A percentile compares a stretch with the other conserved stretches of the same genome.
These are phyloP conservation scores for Oxygymnocypris stewartii DNA, from an alignment of 2,113 vertebrate genomes.

Conservation along the genomic window DNA sequence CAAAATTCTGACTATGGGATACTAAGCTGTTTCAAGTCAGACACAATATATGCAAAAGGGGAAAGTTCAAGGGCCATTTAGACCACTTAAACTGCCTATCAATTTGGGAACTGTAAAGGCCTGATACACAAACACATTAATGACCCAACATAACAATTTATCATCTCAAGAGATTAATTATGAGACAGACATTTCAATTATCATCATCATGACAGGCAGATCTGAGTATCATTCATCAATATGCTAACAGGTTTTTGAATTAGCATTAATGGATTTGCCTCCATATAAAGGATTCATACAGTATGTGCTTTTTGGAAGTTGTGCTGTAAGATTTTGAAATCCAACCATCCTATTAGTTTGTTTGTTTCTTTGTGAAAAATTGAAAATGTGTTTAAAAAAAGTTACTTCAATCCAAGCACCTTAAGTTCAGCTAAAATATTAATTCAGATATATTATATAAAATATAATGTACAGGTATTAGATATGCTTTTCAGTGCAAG, in stretches of 20 bases:
- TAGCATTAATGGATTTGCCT: conserved; percentile 3
- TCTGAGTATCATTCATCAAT: conserved; percentile 29
- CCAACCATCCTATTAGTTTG: neutral
- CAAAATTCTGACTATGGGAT: neutral
- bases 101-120: neutral
- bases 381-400: neutral
- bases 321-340: neutral
- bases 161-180: conserved; percentile 50
- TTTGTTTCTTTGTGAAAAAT: neutral
- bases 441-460: neutral
- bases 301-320: neutral
- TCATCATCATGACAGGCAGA: conserved; percentile 23
- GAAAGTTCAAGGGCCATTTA: conserved; percentile 17
- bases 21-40: neutral
- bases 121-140: neutral
- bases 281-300: neutral
- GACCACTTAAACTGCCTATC: conserved; percentile 5
- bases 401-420: too few species aligned
- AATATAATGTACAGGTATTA: neutral
- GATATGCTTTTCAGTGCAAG: neutral
- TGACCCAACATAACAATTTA: conserved; percentile 30
- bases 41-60: neutral
- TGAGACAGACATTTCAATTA: conserved; percentile 45
- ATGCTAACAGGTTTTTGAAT: conserved; percentile 25
- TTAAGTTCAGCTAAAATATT: too few species aligned